Percentiles rank a stretch among this genome's conserved stretches.
Evolutionary conservation across 1,140 invertebrate species (phyloP).

Genomic region (Drosophila funebris): DNA sequence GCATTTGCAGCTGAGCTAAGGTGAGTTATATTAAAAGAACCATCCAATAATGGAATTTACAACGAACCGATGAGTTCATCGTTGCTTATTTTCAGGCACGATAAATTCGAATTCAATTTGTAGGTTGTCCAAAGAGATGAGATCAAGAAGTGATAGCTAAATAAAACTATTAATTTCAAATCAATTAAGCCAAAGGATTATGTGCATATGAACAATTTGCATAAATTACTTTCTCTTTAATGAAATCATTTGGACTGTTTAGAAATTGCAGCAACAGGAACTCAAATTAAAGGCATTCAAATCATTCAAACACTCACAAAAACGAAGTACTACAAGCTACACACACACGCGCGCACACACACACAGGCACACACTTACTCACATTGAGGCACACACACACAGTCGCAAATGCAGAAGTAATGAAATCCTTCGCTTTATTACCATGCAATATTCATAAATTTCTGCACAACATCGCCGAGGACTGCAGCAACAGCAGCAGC

Average conservation of each 20-base stretch:
- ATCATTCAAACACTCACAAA: slow-evolving; percentile 21
- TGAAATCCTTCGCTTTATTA: slow-evolving; percentile 79
- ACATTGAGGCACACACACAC: background rate
- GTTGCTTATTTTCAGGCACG: too few species aligned
- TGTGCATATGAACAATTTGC: too few species aligned
- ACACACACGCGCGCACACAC: background rate
- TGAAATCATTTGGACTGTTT: too few species aligned
- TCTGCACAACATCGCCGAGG: slow-evolving; percentile 65
- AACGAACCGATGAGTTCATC: background rate
- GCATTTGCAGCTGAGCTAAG: background rate
- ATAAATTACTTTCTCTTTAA: too few species aligned
- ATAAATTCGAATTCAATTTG: too few species aligned
- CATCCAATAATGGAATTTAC: background rate
- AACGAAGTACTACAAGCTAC: background rate
- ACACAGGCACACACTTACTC: background rate
- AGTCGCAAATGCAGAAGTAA: slow-evolving; percentile 55
- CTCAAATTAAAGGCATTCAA: slow-evolving; percentile 27
- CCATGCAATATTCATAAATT: slow-evolving; percentile 81
- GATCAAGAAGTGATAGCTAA: too few species aligned
- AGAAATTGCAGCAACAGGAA: background rate
- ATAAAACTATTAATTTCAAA: too few species aligned
- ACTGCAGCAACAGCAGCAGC: slow-evolving; percentile 51
- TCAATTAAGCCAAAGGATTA: too few species aligned
- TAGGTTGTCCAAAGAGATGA: too few species aligned
- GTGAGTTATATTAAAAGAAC: background rate